Conservation (phyloP, 1,140 invertebrate genomes). For the Telenomus remus region DNA sequence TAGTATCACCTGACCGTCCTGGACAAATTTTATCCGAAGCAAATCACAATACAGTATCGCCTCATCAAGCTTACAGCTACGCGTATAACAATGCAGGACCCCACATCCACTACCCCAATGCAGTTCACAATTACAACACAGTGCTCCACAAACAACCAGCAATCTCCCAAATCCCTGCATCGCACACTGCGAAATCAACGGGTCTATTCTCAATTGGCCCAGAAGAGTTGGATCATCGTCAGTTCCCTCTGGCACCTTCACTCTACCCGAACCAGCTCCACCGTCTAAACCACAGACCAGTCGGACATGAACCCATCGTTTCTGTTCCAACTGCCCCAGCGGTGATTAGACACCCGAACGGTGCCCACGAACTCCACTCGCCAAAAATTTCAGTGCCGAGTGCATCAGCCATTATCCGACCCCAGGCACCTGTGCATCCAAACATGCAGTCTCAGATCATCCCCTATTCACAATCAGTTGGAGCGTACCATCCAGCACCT, state of each 20-base stretch:
- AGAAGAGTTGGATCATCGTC: background rate
- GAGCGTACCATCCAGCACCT: slow-evolving; percentile 1
- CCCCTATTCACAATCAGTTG: slow-evolving; percentile 17
- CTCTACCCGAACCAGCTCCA: background rate
- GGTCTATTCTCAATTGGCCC: too few species aligned
- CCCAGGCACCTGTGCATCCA: background rate
- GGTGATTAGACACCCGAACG: slow-evolving; percentile 17
- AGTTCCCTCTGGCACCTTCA: background rate
- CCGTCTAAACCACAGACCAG: slow-evolving; percentile 1
- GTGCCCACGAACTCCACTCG: slow-evolving; percentile 2
- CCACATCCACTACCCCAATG: background rate
- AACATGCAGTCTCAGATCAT: slow-evolving; percentile 29
- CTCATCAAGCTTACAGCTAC: background rate
- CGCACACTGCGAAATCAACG: too few species aligned
- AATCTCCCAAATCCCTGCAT: too few species aligned
- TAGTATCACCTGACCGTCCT: background rate
- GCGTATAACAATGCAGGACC: background rate
- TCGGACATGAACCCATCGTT: slow-evolving; percentile 15
- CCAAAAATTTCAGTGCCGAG: slow-evolving; percentile 23
- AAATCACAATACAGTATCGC: background rate
- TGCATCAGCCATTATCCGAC: slow-evolving; percentile 32
- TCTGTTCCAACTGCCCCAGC: slow-evolving; percentile 33
- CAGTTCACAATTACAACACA: background rate
- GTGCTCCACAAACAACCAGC: background rate
- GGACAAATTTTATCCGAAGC: background rate